Evolutionary conservation across 2,797 vertebrate genomes (phyloP).

Genomic region (Acrossocheilus fasciatus): DNA sequence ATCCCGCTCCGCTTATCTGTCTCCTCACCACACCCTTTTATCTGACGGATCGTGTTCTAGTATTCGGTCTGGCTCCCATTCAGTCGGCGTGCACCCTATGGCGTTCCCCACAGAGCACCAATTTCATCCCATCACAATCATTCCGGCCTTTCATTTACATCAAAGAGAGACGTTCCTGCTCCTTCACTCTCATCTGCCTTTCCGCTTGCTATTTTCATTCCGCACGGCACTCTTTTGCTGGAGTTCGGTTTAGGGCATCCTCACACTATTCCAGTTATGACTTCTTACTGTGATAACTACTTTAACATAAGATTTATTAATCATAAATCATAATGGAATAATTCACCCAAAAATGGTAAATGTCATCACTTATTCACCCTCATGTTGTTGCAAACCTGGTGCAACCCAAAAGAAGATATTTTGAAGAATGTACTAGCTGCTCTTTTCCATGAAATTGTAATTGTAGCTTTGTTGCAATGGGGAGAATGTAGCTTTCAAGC

Average conservation of each 20-base stretch:
- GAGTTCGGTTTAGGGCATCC: conserved; percentile 21
- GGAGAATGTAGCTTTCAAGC: background rate
- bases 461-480: background rate
- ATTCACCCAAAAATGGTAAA: background rate
- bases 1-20: conserved; percentile 55
- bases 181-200: conserved; percentile 37
- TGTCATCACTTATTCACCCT: background rate
- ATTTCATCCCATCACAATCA: conserved; percentile 70
- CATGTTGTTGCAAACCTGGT: background rate
- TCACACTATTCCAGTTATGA: conserved; percentile 11
- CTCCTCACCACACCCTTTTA: conserved; percentile 70
- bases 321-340: background rate
- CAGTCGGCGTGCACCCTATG: conserved; percentile 57
- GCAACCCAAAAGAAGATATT: background rate
- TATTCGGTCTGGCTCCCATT: conserved; percentile 67
- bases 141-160: conserved; percentile 68
- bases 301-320: background rate
- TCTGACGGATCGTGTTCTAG: conserved; percentile 70
- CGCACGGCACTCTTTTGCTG: background rate
- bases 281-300: background rate
- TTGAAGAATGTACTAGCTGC: background rate
- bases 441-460: background rate
- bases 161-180: conserved; percentile 48
- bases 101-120: conserved; percentile 72
- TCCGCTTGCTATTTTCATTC: conserved; percentile 42